Evolutionary conservation across 1,140 invertebrate species (phyloP).

Genomic region (Platorchestia sp.): DNA sequence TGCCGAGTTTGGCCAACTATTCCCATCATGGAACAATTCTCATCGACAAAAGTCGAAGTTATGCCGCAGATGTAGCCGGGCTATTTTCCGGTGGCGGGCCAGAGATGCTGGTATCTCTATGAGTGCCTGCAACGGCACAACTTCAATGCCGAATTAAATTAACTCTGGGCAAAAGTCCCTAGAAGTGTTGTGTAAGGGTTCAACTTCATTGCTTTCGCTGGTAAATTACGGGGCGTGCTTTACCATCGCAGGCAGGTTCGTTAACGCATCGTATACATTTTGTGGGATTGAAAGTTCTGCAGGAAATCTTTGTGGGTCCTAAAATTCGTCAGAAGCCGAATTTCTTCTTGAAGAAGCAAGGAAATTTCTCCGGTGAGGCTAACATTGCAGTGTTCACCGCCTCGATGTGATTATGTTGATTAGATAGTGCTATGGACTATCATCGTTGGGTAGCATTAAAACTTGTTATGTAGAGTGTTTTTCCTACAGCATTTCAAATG

Average conservation of each 20-base stretch:
- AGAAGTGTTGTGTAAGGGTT: neutral
- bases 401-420: neutral
- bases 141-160: neutral
- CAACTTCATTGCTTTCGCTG: neutral
- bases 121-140: neutral
- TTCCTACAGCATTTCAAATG: neutral
- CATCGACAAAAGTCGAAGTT: conserved; percentile 29
- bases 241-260: neutral
- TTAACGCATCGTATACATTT: neutral
- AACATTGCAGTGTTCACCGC: too few relatives aligned
- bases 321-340: neutral
- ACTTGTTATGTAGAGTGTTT: neutral
- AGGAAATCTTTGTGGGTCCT: neutral
- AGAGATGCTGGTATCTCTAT: neutral
- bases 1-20: conserved; percentile 16
- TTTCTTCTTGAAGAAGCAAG: neutral
- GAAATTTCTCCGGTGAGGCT: neutral
- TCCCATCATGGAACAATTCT: neutral
- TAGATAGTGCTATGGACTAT: neutral
- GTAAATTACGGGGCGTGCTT: neutral
- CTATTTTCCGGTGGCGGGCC: neutral
- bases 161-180: neutral
- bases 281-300: neutral
- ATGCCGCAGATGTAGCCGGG: conserved; percentile 10
- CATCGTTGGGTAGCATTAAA: neutral